These are phyloP conservation scores for Triops cancriformis DNA, from an alignment of 1,140 invertebrate species.

Conservation along the genomic window DNA sequence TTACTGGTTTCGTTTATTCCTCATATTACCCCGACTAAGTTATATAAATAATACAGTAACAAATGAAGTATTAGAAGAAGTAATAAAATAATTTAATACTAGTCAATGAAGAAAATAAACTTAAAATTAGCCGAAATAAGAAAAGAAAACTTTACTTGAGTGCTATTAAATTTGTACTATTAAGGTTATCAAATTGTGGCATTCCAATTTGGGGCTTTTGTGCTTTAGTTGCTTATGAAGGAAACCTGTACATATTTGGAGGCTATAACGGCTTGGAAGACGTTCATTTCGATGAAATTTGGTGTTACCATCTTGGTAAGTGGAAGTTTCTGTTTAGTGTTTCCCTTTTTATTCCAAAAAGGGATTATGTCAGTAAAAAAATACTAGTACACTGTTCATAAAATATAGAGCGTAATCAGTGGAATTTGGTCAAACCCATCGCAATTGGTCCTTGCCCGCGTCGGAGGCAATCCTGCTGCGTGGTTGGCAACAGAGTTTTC, in stretches of 20 bases:
- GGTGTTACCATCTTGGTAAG: slow-evolving; percentile 54
- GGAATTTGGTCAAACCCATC: slow-evolving; percentile 51
- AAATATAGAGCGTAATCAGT: slow-evolving; percentile 35
- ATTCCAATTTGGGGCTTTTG: no score
- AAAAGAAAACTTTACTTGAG: background rate
- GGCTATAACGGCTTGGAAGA: slow-evolving; percentile 68
- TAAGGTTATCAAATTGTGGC: no score
- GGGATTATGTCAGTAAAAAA: no score
- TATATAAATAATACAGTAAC: no score
- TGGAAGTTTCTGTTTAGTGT: slow-evolving; percentile 8
- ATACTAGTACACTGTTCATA: no score
- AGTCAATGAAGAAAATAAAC: background rate
- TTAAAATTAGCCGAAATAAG: no score
- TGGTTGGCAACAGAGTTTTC: slow-evolving; percentile 59
- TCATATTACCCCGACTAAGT: no score
- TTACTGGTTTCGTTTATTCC: no score
- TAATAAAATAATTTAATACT: no score
- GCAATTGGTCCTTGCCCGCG: slow-evolving; percentile 57
- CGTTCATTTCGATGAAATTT: slow-evolving; percentile 72
- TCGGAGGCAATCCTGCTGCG: slow-evolving; percentile 66
- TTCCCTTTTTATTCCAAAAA: no score
- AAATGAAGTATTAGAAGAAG: no score
- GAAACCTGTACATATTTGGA: slow-evolving; percentile 74
- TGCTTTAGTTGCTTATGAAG: slow-evolving; percentile 60
- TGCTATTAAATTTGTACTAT: no score